Evolutionary conservation across 2,797 vertebrate species (phyloP), one percentile per base, ranked within the genome.

Genomic region (Hypotaenidia okinawae): DNA sequence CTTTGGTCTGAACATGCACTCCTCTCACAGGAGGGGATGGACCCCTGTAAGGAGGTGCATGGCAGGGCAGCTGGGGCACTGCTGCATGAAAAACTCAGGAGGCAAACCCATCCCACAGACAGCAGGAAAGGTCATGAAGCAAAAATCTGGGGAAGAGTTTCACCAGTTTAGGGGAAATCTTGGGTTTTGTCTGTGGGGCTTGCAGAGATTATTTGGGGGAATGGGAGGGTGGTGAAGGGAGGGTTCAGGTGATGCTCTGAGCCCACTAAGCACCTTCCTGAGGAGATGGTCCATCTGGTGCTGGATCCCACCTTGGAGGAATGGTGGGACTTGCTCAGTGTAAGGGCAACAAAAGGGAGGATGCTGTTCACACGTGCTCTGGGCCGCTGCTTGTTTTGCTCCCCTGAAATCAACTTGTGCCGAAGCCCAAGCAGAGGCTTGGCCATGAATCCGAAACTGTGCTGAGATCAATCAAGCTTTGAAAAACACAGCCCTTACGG

Each of bases 301-400:
- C 33, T 59, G 43, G 23, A 58, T 77, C 37, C n/a, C 49, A 35
- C 35, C 55, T 52, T 55, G 0, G 10, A 37, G 41, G 63, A 27
- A 15, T 49, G 21, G 22, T 39, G 39, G 23, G 6, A 33, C 33
- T 47, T 9, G 13, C 16, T n/a, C 33, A 78, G 43, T 13, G 74
- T 39, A 25, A 79, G 33, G 11, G 39, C 19, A n/a, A 51, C 54
- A 24, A 17, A 64, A 41, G 11, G 37, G 32, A 73, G 11, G 16
- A 24, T 39, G 24, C 18, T 69, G 4, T 16, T 69, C 17, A 4
- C 16, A 1, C 2, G 13, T 37, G 33, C 57, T 69, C 30, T 16
- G 25, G 6, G 30, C 63, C 66, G 33, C 33, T 21, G 0, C 76
- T 75, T 0, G 0, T 25, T 52, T 87, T 55, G 28, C 51, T 62